Evolutionary conservation across 2,113 vertebrate genomes (phyloP).

Genomic region (Etia nguti): DNA sequence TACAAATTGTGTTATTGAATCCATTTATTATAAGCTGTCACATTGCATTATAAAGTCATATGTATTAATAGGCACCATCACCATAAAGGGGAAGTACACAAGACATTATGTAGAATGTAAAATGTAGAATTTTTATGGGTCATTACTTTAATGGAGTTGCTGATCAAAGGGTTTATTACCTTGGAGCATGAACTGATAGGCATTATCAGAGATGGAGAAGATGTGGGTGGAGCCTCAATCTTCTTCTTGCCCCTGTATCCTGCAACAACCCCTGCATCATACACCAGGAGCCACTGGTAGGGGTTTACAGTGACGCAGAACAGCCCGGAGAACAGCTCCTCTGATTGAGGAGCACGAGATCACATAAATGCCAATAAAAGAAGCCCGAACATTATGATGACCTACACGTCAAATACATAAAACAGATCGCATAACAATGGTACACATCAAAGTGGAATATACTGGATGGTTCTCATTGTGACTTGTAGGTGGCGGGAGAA

Average conservation of each 20-base stretch:
- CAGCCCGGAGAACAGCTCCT: constrained; percentile 81
- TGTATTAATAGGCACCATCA: neutral
- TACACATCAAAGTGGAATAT: neutral
- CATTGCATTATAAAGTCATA: neutral
- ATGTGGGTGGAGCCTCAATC: constrained; percentile 58
- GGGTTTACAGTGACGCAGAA: constrained; percentile 87
- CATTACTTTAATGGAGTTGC: neutral
- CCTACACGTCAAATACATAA: neutral
- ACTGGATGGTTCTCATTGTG: neutral
- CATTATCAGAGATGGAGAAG: constrained; percentile 55
- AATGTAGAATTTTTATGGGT: neutral
- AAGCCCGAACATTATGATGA: neutral
- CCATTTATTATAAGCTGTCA: neutral
- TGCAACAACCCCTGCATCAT: constrained; percentile 56
- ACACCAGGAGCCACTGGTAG: constrained; percentile 85
- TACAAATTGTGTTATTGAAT: neutral
- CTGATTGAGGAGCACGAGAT: constrained; percentile 29
- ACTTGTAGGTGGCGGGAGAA: neutral
- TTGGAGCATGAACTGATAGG: constrained; percentile 71
- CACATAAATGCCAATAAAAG: neutral
- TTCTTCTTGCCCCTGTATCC: constrained; percentile 67
- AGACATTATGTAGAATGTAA: neutral
- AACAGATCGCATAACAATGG: neutral
- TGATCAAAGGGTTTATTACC: constrained; percentile 31
- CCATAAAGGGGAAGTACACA: neutral